These are phyloP conservation scores for Ancistrus triradiatus DNA, from an alignment of 2,113 vertebrate genomes.

Conservation along the genomic window DNA sequence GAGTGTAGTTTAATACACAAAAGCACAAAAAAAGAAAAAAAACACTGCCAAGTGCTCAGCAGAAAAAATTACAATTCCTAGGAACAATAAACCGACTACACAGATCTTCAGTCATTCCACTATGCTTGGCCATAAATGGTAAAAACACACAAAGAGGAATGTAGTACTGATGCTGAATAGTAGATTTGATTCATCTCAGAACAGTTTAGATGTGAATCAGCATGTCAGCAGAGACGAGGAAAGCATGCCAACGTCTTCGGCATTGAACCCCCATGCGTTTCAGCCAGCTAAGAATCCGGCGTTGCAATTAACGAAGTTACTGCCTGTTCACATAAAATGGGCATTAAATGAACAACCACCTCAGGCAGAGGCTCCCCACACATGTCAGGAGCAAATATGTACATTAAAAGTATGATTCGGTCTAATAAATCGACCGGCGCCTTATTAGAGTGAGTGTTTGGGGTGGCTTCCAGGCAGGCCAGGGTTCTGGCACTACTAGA, in stretches of 20 bases:
- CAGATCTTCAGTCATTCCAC: not conserved
- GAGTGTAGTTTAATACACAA: not conserved
- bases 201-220: not conserved
- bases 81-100: too few species aligned
- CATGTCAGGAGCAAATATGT: conserved; percentile 46
- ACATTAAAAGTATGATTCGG: conserved; percentile 43
- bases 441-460: conserved; percentile 47
- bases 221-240: not conserved
- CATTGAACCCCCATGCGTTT: not conserved
- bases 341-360: conserved; percentile 36
- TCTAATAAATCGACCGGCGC: conserved; percentile 54
- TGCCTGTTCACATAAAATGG: conserved; percentile 37
- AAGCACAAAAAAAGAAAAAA: not conserved
- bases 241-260: not conserved
- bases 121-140: not conserved
- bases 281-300: conserved; percentile 5
- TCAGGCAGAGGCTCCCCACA: conserved; percentile 9
- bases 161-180: not conserved
- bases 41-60: not conserved
- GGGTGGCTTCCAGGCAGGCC: conserved; percentile 36
- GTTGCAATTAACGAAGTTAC: conserved; percentile 18
- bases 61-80: too few species aligned
- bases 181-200: conserved; percentile 12
- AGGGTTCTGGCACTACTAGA: conserved; percentile 40
- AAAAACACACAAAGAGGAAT: not conserved